Evolutionary conservation across 2,888 invertebrate species (phyloP).

Genomic region (Agrotis puta): DNA sequence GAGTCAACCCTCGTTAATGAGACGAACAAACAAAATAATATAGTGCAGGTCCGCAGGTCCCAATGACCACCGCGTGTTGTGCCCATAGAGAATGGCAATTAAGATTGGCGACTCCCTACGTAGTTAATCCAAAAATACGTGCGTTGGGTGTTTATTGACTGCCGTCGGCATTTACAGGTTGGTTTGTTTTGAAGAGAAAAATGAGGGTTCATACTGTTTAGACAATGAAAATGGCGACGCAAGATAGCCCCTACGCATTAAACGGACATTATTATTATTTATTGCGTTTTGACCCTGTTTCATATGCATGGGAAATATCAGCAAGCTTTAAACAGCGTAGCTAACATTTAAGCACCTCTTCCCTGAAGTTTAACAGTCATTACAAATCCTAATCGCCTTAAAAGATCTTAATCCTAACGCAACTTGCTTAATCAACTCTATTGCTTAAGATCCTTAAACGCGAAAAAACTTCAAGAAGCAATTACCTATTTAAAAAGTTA

Average conservation of each 20-base stretch:
- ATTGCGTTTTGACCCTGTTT: constrained; percentile 26
- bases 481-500: constrained; percentile 84
- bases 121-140: constrained; percentile 90
- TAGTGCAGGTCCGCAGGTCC: constrained; percentile 81
- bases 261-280: constrained; percentile 42
- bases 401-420: constrained; percentile 59
- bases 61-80: constrained; percentile 80
- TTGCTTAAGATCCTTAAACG: constrained; percentile 56
- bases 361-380: constrained; percentile 40
- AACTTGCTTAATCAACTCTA: constrained; percentile 63
- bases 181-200: constrained; percentile 79
- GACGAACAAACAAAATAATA: constrained; percentile 85
- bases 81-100: constrained; percentile 84
- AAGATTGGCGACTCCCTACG: constrained; percentile 88
- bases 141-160: constrained; percentile 88
- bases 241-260: constrained; percentile 42
- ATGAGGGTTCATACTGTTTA: constrained; percentile 65
- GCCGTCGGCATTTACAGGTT: constrained; percentile 77
- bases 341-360: neutral
- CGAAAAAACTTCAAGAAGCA: constrained; percentile 69
- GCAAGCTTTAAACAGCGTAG: neutral
- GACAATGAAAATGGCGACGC: constrained; percentile 50
- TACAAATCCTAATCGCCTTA: constrained; percentile 49
- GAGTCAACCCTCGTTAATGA: constrained; percentile 84
- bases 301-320: constrained; percentile 16